Conservation (phyloP, 2,797 vertebrate genomes). For the Melanotaenia pygmaea region DNA sequence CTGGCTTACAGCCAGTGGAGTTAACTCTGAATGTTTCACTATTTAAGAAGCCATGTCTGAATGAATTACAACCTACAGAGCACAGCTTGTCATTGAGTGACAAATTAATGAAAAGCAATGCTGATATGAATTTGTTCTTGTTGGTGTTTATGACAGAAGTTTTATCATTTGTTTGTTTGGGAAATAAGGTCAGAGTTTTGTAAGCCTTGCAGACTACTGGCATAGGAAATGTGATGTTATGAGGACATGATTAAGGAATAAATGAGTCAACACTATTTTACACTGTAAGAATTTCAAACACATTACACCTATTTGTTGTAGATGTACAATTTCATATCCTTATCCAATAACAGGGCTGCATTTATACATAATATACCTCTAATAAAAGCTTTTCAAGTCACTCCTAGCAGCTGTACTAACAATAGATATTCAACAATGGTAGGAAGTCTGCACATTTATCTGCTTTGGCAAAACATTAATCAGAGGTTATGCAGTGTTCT, state of each 20-base stretch:
- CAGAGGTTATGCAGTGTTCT: conserved; percentile 31
- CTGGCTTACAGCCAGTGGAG: conserved; percentile 7
- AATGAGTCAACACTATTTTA: background rate
- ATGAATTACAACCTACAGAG: conserved; percentile 4
- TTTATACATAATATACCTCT: background rate
- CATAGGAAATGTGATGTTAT: background rate
- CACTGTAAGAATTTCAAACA: conserved; percentile 3
- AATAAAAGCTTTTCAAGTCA: background rate
- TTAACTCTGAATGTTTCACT: conserved; percentile 1
- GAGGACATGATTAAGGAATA: conserved; percentile 8
- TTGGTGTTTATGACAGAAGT: conserved; percentile 15
- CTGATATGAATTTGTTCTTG: conserved; percentile 8
- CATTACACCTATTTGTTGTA: background rate
- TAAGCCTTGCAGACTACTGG: background rate
- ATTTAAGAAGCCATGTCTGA: background rate
- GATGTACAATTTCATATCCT: background rate
- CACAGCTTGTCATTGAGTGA: background rate
- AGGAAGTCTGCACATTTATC: conserved; percentile 2
- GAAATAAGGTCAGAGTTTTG: conserved; percentile 12
- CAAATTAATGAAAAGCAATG: conserved; percentile 8
- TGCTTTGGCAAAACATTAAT: conserved; percentile 26
- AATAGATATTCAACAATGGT: conserved; percentile 7
- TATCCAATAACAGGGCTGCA: background rate
- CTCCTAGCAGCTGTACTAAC: background rate
- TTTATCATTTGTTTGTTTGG: conserved; percentile 14